These are phyloP conservation scores for Spatulosminthurus flaviceps DNA, from an alignment of 2,888 invertebrate species.

Conservation along the genomic window DNA sequence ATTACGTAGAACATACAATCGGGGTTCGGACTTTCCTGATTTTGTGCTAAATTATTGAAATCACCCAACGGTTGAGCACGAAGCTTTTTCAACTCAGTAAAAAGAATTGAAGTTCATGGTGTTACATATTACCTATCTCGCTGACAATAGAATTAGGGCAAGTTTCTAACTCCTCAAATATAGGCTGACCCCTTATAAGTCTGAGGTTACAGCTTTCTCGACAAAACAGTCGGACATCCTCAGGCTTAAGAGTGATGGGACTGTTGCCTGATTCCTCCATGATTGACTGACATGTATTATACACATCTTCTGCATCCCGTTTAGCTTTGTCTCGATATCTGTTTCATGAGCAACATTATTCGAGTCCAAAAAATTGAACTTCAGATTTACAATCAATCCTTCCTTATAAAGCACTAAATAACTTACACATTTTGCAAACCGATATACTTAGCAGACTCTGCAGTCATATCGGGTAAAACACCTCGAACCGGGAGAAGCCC, in stretches of 20 bases:
- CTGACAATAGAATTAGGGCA: conserved; percentile 71
- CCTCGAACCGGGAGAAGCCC: conserved; percentile 86
- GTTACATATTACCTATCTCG: conserved; percentile 68
- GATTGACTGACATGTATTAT: conserved; percentile 81
- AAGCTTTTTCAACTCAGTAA: too few species aligned
- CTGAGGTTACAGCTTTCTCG: conserved; percentile 84
- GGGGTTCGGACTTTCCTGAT: conserved; percentile 83
- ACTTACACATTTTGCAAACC: conserved; percentile 83
- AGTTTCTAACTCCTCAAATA: conserved; percentile 82
- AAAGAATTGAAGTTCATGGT: too few species aligned
- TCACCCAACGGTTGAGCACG: too few species aligned
- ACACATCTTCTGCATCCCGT: conserved; percentile 82
- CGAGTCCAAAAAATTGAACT: too few species aligned
- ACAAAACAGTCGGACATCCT: conserved; percentile 85
- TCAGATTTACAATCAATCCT: too few species aligned
- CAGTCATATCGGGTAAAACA: conserved; percentile 94
- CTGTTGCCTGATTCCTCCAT: conserved; percentile 68
- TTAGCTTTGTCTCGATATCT: conserved; percentile 83
- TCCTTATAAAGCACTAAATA: not conserved
- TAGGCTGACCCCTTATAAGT: conserved; percentile 77
- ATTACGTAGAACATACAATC: conserved; percentile 90
- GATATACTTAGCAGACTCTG: conserved; percentile 90
- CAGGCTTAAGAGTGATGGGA: conserved; percentile 62
- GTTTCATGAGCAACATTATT: conserved; percentile 30
- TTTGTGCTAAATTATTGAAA: conserved; percentile 73